Conservation (phyloP, 2,113 vertebrate genomes). For the Brachyhypopomus occidentalis region DNA sequence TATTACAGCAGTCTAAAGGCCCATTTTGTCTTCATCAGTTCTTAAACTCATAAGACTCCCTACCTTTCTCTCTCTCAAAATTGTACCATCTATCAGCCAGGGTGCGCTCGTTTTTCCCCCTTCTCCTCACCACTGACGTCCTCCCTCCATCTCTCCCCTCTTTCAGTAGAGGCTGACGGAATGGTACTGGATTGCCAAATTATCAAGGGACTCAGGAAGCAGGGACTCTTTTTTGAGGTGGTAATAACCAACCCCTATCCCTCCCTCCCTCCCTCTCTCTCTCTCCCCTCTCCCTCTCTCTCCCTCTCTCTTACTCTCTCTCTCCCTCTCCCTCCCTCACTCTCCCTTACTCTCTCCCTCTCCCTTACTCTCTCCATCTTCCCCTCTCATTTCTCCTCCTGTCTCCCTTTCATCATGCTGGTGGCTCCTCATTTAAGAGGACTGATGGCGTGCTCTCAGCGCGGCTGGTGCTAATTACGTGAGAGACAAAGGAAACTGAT, state of each 20-base stretch:
- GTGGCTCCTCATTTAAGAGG: constrained; percentile 45
- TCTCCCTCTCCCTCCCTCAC: constrained; percentile 41
- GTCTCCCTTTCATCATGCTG: constrained; percentile 52
- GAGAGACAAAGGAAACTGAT: constrained; percentile 76
- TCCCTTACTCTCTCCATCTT: constrained; percentile 33
- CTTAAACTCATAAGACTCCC: constrained; percentile 78
- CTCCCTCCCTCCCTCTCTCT: constrained; percentile 28
- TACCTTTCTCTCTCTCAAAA: constrained; percentile 70
- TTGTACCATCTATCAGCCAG: constrained; percentile 76
- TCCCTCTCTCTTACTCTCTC: constrained; percentile 27
- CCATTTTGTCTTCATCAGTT: constrained; percentile 79
- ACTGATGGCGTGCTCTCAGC: constrained; percentile 58
- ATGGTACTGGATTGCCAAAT: constrained; percentile 61
- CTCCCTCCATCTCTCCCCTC: constrained; percentile 47
- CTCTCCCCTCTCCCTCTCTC: constrained; percentile 22
- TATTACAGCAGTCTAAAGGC: constrained; percentile 69
- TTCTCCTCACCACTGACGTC: constrained; percentile 17
- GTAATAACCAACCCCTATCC: constrained; percentile 59
- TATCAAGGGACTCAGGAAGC: constrained; percentile 61
- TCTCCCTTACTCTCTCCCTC: constrained; percentile 40
- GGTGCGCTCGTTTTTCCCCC: constrained; percentile 43
- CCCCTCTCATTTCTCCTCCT: constrained; percentile 40
- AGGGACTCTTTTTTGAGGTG: constrained; percentile 56
- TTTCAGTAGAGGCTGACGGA: constrained; percentile 60
- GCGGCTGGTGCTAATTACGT: constrained; percentile 74